phyloP scores from a whole-genome alignment of 2,888 invertebrate genomes.

The Parelbella ahira region DNA sequence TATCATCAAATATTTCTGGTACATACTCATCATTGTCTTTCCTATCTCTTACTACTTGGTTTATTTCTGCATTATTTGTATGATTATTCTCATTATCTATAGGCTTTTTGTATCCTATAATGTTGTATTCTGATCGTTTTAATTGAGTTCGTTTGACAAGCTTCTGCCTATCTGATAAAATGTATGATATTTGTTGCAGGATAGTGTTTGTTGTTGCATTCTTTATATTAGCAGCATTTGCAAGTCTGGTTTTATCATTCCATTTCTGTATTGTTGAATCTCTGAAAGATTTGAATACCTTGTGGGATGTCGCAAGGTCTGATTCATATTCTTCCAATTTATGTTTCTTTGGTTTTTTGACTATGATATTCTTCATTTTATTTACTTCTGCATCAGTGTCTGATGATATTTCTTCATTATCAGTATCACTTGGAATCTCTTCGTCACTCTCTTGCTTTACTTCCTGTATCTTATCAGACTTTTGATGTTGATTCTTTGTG shows the following conservation, averaged over 20 bases:
- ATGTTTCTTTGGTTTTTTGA: conserved; percentile 55
- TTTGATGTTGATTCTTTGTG: conserved; percentile 34
- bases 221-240: conserved; percentile 83
- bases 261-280: conserved; percentile 94
- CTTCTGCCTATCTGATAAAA: conserved; percentile 87
- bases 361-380: conserved; percentile 22
- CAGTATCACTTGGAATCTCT: conserved; percentile 76
- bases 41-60: conserved; percentile 44
- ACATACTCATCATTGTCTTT: conserved; percentile 83
- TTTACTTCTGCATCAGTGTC: conserved; percentile 77
- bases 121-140: conserved; percentile 86
- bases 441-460: conserved; percentile 54
- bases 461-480: conserved; percentile 29
- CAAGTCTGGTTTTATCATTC: conserved; percentile 94
- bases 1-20: conserved; percentile 95
- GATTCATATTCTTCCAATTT: conserved; percentile 82
- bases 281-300: conserved; percentile 84
- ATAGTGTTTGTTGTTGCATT: conserved; percentile 82
- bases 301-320: conserved; percentile 78
- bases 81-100: conserved; percentile 36
- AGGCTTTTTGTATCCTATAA: conserved; percentile 78
- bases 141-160: conserved; percentile 89
- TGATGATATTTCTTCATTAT: conserved; percentile 84
- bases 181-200: conserved; percentile 91
- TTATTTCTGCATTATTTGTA: conserved; percentile 38